Percentiles rank a stretch among this genome's conserved stretches.
Evolutionary conservation across 2,888 invertebrate species (phyloP).

Genomic region (Eupithecia abbreviata): DNA sequence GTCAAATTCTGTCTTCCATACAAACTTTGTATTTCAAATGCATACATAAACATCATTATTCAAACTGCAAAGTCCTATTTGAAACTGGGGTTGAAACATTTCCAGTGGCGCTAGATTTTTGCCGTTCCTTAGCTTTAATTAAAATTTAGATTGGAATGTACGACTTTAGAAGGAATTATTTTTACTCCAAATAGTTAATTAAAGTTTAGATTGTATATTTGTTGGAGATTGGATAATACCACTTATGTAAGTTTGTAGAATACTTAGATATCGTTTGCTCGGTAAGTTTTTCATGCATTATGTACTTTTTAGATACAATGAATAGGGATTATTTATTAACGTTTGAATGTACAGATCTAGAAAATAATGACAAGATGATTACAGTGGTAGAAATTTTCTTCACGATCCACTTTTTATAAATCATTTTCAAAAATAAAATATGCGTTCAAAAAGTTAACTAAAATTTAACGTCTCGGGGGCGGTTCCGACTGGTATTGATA

Average conservation of each 20-base stretch:
- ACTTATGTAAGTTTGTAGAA: neutral
- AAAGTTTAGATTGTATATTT: neutral
- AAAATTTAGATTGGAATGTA: slow-evolving; percentile 29
- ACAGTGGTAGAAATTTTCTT: too few species aligned
- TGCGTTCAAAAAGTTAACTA: too few species aligned
- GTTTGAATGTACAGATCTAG: too few species aligned
- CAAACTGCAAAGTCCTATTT: neutral
- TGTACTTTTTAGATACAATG: too few species aligned
- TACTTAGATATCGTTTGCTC: neutral
- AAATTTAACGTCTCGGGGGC: too few species aligned
- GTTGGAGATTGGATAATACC: neutral
- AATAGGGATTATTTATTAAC: too few species aligned
- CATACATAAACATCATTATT: neutral
- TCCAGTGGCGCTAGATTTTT: slow-evolving; percentile 1
- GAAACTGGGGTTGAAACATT: neutral
- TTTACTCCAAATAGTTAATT: slow-evolving; percentile 9
- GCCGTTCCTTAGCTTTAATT: slow-evolving; percentile 20
- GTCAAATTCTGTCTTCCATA: neutral
- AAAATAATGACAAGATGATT: too few species aligned
- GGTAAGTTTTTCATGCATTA: too few species aligned
- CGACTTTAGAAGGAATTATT: neutral
- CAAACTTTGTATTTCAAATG: neutral
- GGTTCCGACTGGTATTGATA: too few species aligned
- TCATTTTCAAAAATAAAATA: too few species aligned
- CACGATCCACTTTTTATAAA: too few species aligned